Percentiles rank a stretch among this genome's conserved stretches.
These are phyloP conservation scores for Microtus oregoni DNA, from an alignment of 2,113 vertebrate genomes.

Conservation along the genomic window DNA sequence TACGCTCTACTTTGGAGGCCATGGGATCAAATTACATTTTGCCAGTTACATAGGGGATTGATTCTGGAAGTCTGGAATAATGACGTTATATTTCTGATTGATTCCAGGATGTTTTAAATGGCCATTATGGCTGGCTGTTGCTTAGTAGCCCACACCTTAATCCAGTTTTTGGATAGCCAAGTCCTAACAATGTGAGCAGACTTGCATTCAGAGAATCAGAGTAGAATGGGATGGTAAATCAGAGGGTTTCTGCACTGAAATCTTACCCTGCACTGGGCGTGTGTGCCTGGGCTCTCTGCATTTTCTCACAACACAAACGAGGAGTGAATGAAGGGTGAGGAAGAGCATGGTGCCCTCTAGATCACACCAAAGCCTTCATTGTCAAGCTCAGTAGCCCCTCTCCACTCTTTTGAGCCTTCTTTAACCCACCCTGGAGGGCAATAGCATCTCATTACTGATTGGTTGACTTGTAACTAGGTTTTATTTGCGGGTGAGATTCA, in stretches of 20 bases:
- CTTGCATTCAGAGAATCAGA: neutral
- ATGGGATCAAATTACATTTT: slow-evolving; percentile 27
- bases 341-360: slow-evolving; percentile 4
- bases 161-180: slow-evolving; percentile 12
- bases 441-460: slow-evolving; percentile 4
- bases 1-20: slow-evolving; percentile 46
- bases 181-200: neutral
- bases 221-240: neutral
- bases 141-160: neutral
- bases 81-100: slow-evolving; percentile 44
- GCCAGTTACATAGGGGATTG: neutral
- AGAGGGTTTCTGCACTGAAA: neutral
- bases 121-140: neutral
- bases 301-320: neutral
- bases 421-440: neutral
- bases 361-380: neutral
- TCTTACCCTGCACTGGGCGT: neutral
- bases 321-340: neutral
- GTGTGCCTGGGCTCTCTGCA: neutral
- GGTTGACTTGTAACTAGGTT: neutral
- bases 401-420: neutral
- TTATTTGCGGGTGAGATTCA: slow-evolving; percentile 20
- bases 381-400: neutral
- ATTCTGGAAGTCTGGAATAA: slow-evolving; percentile 45
- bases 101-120: slow-evolving; percentile 46